Conservation (phyloP, 53 echinoderm and acorn worm species). For the Henricia sp. region DNA sequence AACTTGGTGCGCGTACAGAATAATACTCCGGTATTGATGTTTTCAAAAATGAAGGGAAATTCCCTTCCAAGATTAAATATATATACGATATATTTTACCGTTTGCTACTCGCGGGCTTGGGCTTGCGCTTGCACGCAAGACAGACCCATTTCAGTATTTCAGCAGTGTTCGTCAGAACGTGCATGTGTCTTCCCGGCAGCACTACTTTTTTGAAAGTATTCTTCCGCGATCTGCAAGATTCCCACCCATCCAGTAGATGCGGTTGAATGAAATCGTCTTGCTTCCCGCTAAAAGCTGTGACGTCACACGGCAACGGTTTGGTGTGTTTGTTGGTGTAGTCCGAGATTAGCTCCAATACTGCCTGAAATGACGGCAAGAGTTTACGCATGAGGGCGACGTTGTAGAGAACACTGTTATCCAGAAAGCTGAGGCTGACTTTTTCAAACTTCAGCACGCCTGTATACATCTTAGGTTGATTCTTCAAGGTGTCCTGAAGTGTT, state of each 20-base stretch:
- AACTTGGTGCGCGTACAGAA: too few relatives aligned
- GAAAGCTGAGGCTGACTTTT: conserved; percentile 43
- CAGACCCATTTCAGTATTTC: conserved; percentile 25
- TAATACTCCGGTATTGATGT: too few relatives aligned
- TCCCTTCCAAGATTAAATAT: too few relatives aligned
- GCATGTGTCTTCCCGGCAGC: conserved; percentile 66
- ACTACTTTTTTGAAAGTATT: conserved; percentile 37
- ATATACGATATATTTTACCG: too few relatives aligned
- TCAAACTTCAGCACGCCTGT: conserved; percentile 1
- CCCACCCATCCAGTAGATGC: conserved; percentile 58
- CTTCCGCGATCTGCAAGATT: conserved; percentile 2
- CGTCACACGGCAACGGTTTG: conserved; percentile 40
- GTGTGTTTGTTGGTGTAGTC: background rate
- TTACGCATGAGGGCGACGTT: conserved; percentile 41
- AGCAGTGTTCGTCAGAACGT: conserved; percentile 31
- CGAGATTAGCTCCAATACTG: conserved; percentile 43
- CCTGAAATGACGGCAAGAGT: conserved; percentile 55
- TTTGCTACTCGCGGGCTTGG: too few relatives aligned
- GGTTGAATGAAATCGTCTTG: conserved; percentile 54
- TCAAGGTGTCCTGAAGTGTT: conserved; percentile 21
- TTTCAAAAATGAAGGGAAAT: too few relatives aligned
- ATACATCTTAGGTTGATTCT: conserved; percentile 7
- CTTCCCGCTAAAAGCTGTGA: conserved; percentile 68
- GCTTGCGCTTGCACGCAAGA: conserved; percentile 17
- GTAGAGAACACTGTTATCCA: conserved; percentile 53